Percentiles rank a stretch among this genome's conserved stretches.
These are phyloP conservation scores for Sylvilagus bachmani DNA, from an alignment of 2,113 vertebrate species.

Conservation along the genomic window DNA sequence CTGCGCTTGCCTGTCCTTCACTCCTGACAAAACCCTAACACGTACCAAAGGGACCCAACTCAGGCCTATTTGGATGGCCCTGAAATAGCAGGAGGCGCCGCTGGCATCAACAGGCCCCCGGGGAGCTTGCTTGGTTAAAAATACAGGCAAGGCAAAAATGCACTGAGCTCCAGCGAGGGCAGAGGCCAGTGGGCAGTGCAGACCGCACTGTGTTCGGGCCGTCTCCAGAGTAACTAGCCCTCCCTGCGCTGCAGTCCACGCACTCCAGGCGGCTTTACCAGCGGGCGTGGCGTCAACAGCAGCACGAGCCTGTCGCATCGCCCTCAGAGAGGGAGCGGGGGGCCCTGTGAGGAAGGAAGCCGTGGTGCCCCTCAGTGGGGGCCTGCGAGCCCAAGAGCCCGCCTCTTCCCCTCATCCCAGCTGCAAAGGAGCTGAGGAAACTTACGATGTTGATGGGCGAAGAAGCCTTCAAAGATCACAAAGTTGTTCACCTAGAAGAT, in stretches of 20 bases:
- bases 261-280: slow-evolving; percentile 74
- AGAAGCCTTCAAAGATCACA: slow-evolving; percentile 95
- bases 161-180: background rate
- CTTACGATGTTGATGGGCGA: slow-evolving; percentile 92
- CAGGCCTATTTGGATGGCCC: background rate
- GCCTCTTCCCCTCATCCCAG: slow-evolving; percentile 77
- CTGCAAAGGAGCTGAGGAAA: slow-evolving; percentile 76
- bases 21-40: background rate
- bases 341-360: slow-evolving; percentile 83
- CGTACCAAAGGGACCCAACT: background rate
- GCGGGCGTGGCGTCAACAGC: slow-evolving; percentile 63
- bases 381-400: background rate
- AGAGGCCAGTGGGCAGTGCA: background rate
- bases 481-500: slow-evolving; percentile 95
- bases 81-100: background rate
- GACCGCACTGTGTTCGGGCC: background rate
- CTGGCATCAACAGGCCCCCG: background rate
- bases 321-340: slow-evolving; percentile 79
- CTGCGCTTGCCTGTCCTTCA: background rate
- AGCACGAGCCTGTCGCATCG: slow-evolving; percentile 67
- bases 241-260: background rate
- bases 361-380: slow-evolving; percentile 78
- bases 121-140: background rate
- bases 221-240: background rate
- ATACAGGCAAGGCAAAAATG: background rate